Conservation (phyloP, 2,113 vertebrate species). For the Equus przewalskii region DNA sequence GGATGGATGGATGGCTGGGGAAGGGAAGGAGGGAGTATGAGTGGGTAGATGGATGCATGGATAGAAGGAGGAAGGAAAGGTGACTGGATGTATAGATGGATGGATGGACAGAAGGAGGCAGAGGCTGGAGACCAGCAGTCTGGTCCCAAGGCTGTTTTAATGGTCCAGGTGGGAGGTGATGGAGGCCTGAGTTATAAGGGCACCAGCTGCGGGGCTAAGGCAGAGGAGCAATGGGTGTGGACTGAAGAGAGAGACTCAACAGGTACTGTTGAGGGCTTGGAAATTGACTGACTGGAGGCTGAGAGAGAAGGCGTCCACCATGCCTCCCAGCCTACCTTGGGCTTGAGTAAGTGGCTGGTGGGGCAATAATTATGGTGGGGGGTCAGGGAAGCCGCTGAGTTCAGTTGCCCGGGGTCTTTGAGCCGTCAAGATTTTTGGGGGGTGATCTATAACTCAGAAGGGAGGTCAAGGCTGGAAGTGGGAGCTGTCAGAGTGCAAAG, state of each 20-base stretch:
- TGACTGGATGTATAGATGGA: no score
- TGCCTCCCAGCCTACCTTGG: not conserved
- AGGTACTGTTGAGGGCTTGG: not conserved
- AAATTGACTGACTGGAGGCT: not conserved
- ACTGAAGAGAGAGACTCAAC: not conserved
- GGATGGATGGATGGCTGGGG: accelerated
- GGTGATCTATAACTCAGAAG: not conserved
- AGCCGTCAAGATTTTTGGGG: not conserved
- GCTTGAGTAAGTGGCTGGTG: accelerated
- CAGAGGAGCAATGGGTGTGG: not conserved
- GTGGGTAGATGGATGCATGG: accelerated
- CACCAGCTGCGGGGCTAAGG: accelerated
- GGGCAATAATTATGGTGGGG: accelerated
- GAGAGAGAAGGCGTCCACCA: accelerated
- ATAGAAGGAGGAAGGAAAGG: accelerated
- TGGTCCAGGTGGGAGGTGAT: not conserved
- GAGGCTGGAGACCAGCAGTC: not conserved
- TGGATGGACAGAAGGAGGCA: not conserved
- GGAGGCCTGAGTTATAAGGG: not conserved
- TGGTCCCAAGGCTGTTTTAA: not conserved
- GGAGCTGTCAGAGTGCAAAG: not conserved
- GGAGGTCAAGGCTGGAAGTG: not conserved
- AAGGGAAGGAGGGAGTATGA: not conserved
- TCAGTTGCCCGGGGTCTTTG: not conserved
- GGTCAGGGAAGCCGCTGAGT: accelerated